Evolutionary conservation across 2,888 invertebrate genomes (phyloP), one percentile per base, ranked within the genome.

Genomic region (Drosophila monieri): DNA sequence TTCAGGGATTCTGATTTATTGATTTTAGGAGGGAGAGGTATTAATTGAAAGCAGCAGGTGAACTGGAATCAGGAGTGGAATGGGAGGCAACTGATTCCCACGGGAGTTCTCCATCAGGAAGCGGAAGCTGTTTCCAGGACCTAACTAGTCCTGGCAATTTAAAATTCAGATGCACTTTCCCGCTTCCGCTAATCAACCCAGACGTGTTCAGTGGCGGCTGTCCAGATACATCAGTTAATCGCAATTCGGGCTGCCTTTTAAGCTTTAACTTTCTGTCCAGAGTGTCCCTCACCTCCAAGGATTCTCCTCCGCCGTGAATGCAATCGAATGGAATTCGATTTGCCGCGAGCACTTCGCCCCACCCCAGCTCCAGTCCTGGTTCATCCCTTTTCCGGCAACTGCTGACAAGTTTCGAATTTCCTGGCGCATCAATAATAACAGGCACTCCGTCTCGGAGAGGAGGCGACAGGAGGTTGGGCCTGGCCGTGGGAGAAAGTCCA

Each of bases 401-500:
- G 74, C 78, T 74, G 77, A 80, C 80, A 80, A 78, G 72, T 85
- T 78, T 80, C 80, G 74, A 84, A 83, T 85, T 84, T 84, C 76
- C 85, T 80, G 80, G 62, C 71, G 67, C 68, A 62, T 53, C 62
- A 41, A 69, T 69, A 69, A 69, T 68, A 69, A 70, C 61, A 48
- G 25, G 56, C 69, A 46, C 62, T 68, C 53, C 61, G 43, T 43
- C 30, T 52, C 39, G 37, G 12, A 21, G 15, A 21, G 39, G 32
- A 6, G n/a, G 15, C 32, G 30, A 12, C 10, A 5, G 41, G 32
- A 5, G 58, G 41, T 6, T 30, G 18, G 59, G 59, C 59, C 48
- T 35, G 61, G 61, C 25, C 46, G 35, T 14, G 27, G n/a, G 37
- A n/a, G 25, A 3, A 10, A 27, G 37, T 27, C 39, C 37, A 21